phyloP scores from a whole-genome alignment of 2,797 vertebrate genomes.

The Enteromius mattozi region DNA sequence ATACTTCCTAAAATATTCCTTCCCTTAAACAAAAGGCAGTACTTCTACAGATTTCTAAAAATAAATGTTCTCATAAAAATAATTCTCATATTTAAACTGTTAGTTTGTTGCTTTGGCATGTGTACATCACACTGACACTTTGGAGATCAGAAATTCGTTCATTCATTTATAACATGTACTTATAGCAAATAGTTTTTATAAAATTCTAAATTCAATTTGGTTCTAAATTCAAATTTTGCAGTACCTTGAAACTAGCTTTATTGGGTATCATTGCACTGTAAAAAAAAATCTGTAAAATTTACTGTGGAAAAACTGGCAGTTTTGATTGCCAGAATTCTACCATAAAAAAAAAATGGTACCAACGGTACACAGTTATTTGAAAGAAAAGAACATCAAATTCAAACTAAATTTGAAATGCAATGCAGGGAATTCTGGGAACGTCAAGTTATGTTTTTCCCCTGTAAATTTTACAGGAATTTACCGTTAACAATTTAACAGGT shows the following conservation, averaged over 20 bases:
- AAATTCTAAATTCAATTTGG: not conserved
- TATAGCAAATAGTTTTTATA: not conserved
- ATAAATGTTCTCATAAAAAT: not conserved
- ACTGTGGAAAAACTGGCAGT: too few species aligned
- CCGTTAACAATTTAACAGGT: too few species aligned
- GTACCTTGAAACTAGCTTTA: not conserved
- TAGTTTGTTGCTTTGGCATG: not conserved
- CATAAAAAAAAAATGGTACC: too few species aligned
- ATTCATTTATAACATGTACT: not conserved
- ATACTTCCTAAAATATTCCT: conserved; percentile 5
- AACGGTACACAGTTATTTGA: too few species aligned
- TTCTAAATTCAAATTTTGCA: not conserved
- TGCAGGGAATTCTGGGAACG: too few species aligned
- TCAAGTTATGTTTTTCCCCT: too few species aligned
- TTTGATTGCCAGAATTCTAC: too few species aligned
- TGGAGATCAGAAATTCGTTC: not conserved
- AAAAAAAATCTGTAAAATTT: too few species aligned
- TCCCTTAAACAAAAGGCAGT: not conserved
- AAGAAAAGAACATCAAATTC: too few species aligned
- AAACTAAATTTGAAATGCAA: too few species aligned
- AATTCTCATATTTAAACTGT: not conserved
- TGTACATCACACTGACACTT: not conserved
- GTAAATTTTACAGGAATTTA: too few species aligned
- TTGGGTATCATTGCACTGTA: not conserved
- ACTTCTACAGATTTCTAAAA: not conserved